Percentiles rank a stretch among this genome's conserved stretches.
These are phyloP conservation scores for Plutomurus gul DNA, from an alignment of 1,140 invertebrate species.

Conservation along the genomic window DNA sequence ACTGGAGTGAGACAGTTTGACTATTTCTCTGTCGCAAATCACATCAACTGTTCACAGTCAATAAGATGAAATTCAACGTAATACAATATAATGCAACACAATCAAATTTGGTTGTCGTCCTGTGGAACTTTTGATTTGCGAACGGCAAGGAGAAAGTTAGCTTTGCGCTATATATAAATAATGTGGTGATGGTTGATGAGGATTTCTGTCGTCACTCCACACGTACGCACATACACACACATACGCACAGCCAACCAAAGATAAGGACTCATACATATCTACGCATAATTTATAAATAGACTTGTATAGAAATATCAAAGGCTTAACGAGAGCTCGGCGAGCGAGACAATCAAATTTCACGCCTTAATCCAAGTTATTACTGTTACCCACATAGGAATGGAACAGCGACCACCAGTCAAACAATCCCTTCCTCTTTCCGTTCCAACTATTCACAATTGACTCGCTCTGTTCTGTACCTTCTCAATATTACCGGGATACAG, in stretches of 20 bases:
- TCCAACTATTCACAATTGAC: background rate
- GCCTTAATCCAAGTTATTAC: background rate
- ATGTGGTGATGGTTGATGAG: background rate
- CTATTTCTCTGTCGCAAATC: conserved; percentile 23
- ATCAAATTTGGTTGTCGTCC: background rate
- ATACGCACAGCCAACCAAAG: no score
- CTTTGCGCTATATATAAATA: no score
- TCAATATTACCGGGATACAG: no score
- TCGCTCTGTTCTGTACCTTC: no score
- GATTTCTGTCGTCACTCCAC: background rate
- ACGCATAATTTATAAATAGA: conserved; percentile 26
- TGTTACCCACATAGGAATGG: background rate
- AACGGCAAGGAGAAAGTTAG: no score
- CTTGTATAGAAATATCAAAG: background rate
- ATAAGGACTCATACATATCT: no score
- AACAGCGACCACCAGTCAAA: background rate
- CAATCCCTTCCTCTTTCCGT: background rate
- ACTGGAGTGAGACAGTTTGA: conserved; percentile 3
- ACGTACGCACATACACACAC: background rate
- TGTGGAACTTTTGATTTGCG: background rate
- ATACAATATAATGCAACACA: conserved; percentile 28
- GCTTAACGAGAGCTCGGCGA: background rate
- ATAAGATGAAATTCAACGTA: conserved; percentile 16
- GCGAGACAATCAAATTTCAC: conserved; percentile 23
- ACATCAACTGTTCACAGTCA: background rate